Evolutionary conservation across 2,797 vertebrate species (phyloP), one percentile per base, ranked within the genome.

Genomic region (Trachurus trachurus): DNA sequence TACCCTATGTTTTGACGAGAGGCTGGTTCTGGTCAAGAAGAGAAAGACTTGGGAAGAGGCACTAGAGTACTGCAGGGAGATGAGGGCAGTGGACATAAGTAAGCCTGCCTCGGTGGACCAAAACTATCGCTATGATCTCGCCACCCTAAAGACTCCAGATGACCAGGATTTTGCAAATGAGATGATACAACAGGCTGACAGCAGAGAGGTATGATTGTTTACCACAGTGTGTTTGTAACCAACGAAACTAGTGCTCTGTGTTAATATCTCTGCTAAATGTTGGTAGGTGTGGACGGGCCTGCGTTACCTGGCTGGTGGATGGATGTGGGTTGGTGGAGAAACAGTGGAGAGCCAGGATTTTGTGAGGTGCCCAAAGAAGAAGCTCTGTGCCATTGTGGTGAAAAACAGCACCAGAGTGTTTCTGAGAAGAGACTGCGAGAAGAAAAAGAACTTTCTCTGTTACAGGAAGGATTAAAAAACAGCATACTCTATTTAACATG

Each of bases 271-370:
- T 76, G 31, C 4, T 31, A 2, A 13, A 53, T 71, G 19, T 56
- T 65, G 40, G 17, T 2, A 82, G 85, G 74, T 87, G 67, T 87
- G 85, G 85, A 80, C 15, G 0, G 82, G 85, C 34, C 72, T 82
- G 47, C 74, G 66, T 29, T 69, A 47, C 76, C 70, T 87, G 69
- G 82, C 72, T 31, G 85, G 60, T 21, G 9, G 5, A 15, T 87
- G 85, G 81, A 0, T 74, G 26, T 87, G 85, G 85, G 37, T 67
- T 9, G 37, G 61, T 6, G 66, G 75, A 76, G 81, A 56, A 50
- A 1, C 0, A 8, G 17, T 65, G 16, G 11, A 9, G 4, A 21
- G 47, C 29, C 0, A 1, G 1, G 0, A 6, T 8, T 21, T 22
- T 5, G 0, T 9, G 5, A 12, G 6, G 0, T 84, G 75, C 12